phyloP scores from a whole-genome alignment of 2,113 vertebrate species.

The Malurus cyaneus region DNA sequence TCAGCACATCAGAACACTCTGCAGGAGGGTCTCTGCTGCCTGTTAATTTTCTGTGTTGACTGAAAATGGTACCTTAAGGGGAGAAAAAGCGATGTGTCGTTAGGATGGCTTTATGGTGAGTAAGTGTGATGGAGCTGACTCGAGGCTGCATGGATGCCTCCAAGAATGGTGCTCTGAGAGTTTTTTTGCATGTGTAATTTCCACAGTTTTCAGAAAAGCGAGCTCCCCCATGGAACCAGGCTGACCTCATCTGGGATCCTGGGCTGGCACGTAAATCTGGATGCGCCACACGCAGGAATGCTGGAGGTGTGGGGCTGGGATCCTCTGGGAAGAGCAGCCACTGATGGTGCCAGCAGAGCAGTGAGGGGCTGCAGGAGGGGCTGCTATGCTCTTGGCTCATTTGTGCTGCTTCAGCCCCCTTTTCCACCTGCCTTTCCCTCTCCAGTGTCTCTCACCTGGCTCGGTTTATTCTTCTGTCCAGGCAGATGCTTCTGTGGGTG shows the following conservation, averaged over 20 bases:
- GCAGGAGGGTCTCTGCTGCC: neutral
- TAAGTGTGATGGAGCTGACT: neutral
- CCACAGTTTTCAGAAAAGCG: neutral
- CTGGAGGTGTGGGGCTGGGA: neutral
- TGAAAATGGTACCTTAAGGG: neutral
- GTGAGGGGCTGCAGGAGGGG: neutral
- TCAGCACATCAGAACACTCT: neutral
- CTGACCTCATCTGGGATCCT: neutral
- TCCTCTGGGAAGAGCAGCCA: neutral
- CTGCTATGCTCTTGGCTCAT: fast-evolving
- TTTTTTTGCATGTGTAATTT: neutral
- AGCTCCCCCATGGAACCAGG: neutral
- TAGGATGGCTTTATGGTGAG: neutral
- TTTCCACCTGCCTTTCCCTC: neutral
- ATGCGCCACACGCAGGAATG: neutral
- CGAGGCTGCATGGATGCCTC: neutral
- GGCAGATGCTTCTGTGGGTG: neutral
- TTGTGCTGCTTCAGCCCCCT: neutral
- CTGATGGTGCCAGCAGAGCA: neutral
- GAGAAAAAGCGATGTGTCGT: neutral
- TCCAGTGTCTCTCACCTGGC: neutral
- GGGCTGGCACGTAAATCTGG: neutral
- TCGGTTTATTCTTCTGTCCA: neutral
- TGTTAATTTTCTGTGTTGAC: neutral
- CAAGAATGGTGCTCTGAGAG: neutral